Evolutionary conservation across 1,140 invertebrate genomes (phyloP).

Genomic region (Aphidius ervi): DNA sequence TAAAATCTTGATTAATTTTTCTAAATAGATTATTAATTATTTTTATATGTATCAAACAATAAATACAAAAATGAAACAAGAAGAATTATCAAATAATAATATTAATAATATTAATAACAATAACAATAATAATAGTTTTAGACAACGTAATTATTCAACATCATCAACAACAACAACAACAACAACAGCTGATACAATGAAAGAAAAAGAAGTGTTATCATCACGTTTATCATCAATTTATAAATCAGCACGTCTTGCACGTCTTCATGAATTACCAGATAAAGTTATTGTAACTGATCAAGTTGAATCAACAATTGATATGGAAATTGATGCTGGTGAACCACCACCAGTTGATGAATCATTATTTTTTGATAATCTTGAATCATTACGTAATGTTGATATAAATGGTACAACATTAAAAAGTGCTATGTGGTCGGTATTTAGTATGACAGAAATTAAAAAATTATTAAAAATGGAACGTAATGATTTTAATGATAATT

Average conservation of each 20-base stretch:
- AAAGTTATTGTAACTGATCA: constrained; percentile 25
- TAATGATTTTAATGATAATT: constrained; percentile 27
- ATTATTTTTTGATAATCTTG: constrained; percentile 46
- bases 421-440: constrained; percentile 46
- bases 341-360: constrained; percentile 46
- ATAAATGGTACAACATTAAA: constrained; percentile 48
- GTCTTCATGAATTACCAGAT: constrained; percentile 20
- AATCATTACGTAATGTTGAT: constrained; percentile 40
- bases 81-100: no score
- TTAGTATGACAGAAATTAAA: constrained; percentile 44
- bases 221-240: constrained; percentile 32
- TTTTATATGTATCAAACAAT: no score
- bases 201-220: constrained; percentile 25
- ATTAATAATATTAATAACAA: not conserved
- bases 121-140: constrained; percentile 18
- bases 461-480: constrained; percentile 47
- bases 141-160: constrained; percentile 35
- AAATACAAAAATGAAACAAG: no score
- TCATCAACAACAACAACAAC: constrained; percentile 36
- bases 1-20: no score
- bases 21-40: no score
- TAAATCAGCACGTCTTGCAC: constrained; percentile 28
- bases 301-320: constrained; percentile 26
- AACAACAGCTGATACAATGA: constrained; percentile 32
- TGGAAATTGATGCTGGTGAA: constrained; percentile 46